These are phyloP conservation scores for Misgurnus mizolepis DNA, from an alignment of 2,113 vertebrate species.

Conservation along the genomic window DNA sequence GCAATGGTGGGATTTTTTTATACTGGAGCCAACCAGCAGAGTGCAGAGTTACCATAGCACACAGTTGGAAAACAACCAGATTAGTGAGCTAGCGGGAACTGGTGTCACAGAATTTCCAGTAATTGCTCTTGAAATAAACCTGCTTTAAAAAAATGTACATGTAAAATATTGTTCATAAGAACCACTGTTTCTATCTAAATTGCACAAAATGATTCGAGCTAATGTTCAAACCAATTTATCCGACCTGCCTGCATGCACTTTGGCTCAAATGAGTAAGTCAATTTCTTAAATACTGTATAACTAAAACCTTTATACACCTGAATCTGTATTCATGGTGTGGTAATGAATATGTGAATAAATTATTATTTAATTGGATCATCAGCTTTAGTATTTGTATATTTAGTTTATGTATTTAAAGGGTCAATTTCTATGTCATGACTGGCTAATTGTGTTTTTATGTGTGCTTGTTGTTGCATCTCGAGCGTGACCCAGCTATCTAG, in stretches of 20 bases:
- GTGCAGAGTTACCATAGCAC: not conserved
- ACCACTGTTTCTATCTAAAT: too few species aligned
- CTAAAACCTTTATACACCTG: too few species aligned
- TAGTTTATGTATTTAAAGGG: not conserved
- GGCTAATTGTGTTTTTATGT: not conserved
- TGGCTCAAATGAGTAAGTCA: not conserved
- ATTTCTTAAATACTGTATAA: too few species aligned
- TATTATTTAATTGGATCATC: too few species aligned
- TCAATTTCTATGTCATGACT: not conserved
- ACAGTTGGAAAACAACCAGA: constrained; percentile 14
- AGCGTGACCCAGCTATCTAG: not conserved
- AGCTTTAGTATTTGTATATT: not conserved
- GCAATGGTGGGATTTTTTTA: too few species aligned
- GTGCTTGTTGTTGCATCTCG: not conserved
- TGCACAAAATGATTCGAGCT: not conserved
- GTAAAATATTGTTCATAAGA: not conserved
- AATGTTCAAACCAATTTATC: not conserved
- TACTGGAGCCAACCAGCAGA: too few species aligned
- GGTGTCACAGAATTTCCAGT: not conserved
- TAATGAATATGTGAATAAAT: too few species aligned
- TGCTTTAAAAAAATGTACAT: too few species aligned
- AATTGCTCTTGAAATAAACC: not conserved
- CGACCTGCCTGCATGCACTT: not conserved
- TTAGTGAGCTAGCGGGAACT: not conserved
- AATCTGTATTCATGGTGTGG: too few species aligned